phyloP scores from a whole-genome alignment of 2,888 invertebrate genomes.

The Pollenia griseotomentosa region DNA sequence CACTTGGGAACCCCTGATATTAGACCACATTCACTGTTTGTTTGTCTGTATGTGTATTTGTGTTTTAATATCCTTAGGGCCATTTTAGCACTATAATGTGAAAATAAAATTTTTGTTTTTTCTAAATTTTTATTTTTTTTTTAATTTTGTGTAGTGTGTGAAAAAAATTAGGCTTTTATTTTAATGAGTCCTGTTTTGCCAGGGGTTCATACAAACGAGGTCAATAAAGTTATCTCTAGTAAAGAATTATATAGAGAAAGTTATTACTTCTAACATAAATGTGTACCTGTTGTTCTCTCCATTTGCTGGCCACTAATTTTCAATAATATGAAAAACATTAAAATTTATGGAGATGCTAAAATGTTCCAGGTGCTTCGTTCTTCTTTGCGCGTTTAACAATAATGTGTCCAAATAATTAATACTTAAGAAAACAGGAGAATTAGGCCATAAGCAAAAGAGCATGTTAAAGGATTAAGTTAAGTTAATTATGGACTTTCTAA shows the following conservation, averaged over 20 bases:
- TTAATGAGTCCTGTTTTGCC: conserved; percentile 27
- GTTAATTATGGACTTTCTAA: conserved; percentile 17
- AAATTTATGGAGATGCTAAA: conserved; percentile 62
- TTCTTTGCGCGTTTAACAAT: background rate
- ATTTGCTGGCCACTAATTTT: conserved; percentile 36
- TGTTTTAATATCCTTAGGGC: conserved; percentile 61
- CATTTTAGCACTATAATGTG: conserved; percentile 68
- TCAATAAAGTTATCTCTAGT: conserved; percentile 45
- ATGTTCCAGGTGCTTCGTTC: background rate
- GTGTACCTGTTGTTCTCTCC: conserved; percentile 52
- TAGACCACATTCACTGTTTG: background rate
- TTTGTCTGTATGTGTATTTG: background rate
- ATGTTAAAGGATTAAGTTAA: conserved; percentile 43
- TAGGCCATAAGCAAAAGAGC: background rate
- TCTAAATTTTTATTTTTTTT: background rate
- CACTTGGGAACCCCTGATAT: too few species aligned
- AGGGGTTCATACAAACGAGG: conserved; percentile 9
- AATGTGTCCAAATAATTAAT: conserved; percentile 20
- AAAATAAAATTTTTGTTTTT: conserved; percentile 33
- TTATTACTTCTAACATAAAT: background rate
- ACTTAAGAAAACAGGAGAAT: background rate
- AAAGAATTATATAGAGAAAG: too few species aligned
- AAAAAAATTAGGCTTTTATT: conserved; percentile 52
- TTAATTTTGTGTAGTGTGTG: conserved; percentile 33
- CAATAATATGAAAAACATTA: conserved; percentile 29